phyloP scores from a whole-genome alignment of 2,888 invertebrate genomes.

The Harmothoe impar region DNA sequence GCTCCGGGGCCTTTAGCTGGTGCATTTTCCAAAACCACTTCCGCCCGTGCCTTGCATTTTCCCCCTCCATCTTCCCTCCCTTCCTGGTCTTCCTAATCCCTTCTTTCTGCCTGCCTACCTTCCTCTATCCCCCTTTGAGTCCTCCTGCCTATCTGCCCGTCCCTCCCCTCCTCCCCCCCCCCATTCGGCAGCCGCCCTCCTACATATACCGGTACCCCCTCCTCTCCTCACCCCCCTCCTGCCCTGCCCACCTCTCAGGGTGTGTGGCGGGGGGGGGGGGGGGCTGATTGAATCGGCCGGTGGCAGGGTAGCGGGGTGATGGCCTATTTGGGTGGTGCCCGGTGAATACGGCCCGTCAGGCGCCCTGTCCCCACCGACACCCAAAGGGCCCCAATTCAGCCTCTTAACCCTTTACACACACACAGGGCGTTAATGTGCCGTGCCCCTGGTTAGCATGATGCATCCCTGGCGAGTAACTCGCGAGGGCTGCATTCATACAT shows the following conservation, averaged over 20 bases:
- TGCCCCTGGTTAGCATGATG: too few relatives aligned
- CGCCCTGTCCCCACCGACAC: not conserved
- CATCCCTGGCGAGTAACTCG: too few relatives aligned
- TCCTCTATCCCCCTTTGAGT: not conserved
- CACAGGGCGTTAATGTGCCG: too few relatives aligned
- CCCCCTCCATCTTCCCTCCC: too few relatives aligned
- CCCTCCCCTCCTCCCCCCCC: not conserved
- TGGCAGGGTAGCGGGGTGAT: not conserved
- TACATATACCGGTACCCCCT: not conserved
- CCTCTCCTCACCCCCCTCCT: slow-evolving; percentile 15
- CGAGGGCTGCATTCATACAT: too few relatives aligned
- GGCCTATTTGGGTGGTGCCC: not conserved
- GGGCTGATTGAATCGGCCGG: slow-evolving; percentile 30
- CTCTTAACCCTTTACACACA: too few relatives aligned
- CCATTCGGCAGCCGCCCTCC: not conserved
- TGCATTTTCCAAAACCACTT: too few relatives aligned
- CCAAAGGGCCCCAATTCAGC: not conserved
- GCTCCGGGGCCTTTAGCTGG: too few relatives aligned
- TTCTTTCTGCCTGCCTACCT: too few relatives aligned
- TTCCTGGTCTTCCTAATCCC: too few relatives aligned
- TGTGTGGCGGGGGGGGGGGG: not conserved
- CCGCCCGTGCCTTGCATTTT: too few relatives aligned
- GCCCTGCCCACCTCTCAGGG: not conserved
- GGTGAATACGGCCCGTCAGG: slow-evolving; percentile 4
- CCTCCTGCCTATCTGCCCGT: not conserved